These are phyloP conservation scores for Graptemys geographica DNA, from an alignment of 2,797 vertebrate species.

Conservation along the genomic window DNA sequence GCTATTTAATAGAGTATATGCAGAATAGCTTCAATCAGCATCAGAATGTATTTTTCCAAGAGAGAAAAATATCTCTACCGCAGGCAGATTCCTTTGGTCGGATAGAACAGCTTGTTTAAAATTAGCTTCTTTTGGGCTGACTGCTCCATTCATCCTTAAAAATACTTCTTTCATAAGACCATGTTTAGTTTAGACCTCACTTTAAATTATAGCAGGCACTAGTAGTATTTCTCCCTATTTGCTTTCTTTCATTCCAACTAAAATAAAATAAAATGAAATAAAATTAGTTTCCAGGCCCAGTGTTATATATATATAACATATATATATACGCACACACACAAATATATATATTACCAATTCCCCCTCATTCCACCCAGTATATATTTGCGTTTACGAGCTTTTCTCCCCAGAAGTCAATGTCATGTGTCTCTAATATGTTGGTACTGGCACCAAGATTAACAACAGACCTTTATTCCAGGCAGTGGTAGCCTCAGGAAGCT, in stretches of 20 bases:
- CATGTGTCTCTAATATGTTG: background rate
- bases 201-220: slow-evolving; percentile 70
- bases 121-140: slow-evolving; percentile 40
- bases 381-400: slow-evolving; percentile 10
- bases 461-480: slow-evolving; percentile 56
- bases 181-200: slow-evolving; percentile 74
- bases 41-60: slow-evolving; percentile 48
- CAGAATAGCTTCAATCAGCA: slow-evolving; percentile 54
- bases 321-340: background rate
- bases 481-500: slow-evolving; percentile 39
- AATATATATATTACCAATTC: background rate
- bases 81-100: slow-evolving; percentile 54
- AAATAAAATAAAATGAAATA: slow-evolving; percentile 55
- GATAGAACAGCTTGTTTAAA: slow-evolving; percentile 51
- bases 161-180: slow-evolving; percentile 71
- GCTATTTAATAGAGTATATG: slow-evolving; percentile 8
- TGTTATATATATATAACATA: too few relatives aligned
- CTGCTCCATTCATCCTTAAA: slow-evolving; percentile 76
- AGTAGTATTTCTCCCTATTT: slow-evolving; percentile 57
- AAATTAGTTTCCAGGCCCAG: slow-evolving; percentile 18
- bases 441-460: slow-evolving; percentile 38
- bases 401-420: background rate
- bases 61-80: slow-evolving; percentile 54
- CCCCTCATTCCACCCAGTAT: slow-evolving; percentile 25
- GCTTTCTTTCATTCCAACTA: slow-evolving; percentile 58